Evolutionary conservation across 35 echinoderm and acorn worm species (phyloP).

Genomic region (Anneissia japonica): DNA sequence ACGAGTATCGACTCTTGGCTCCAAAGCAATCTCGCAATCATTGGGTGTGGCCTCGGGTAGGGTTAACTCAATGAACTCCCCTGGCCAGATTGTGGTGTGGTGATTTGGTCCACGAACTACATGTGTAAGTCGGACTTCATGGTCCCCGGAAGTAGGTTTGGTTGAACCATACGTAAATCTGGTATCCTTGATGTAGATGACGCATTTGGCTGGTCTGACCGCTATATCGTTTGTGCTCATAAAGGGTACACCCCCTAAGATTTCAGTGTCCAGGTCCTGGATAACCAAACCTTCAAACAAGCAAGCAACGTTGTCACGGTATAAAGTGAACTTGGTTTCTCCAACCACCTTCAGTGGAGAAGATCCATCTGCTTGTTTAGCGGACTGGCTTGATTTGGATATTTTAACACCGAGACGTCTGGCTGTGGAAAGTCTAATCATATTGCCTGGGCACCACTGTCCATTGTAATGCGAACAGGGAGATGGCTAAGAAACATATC

Average conservation of each 20-base stretch:
- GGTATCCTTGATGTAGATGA: not conserved
- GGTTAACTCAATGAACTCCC: slow-evolving; percentile 20
- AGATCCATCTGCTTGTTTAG: slow-evolving; percentile 70
- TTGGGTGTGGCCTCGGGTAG: not conserved
- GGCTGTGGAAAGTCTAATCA: slow-evolving; percentile 43
- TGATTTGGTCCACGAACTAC: not conserved
- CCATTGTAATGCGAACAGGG: slow-evolving; percentile 27
- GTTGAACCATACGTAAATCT: not conserved
- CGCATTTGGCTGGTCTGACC: not conserved
- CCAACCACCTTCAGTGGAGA: slow-evolving; percentile 44
- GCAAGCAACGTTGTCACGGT: slow-evolving; percentile 6
- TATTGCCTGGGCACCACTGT: slow-evolving; percentile 66
- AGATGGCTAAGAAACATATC: not conserved
- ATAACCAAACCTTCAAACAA: slow-evolving; percentile 54
- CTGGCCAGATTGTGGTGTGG: slow-evolving; percentile 3
- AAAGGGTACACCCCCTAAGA: slow-evolving; percentile 54
- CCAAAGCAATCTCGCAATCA: not conserved
- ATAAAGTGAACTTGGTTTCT: slow-evolving; percentile 40
- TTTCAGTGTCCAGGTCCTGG: slow-evolving; percentile 48
- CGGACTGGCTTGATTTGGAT: slow-evolving; percentile 29
- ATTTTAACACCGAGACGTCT: slow-evolving; percentile 18
- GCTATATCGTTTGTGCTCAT: slow-evolving; percentile 49
- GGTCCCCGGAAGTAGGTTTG: not conserved
- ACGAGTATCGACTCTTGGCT: not conserved
- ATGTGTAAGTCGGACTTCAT: not conserved